A percentile compares a stretch with the other conserved stretches of the same genome.
These are phyloP conservation scores for Steatocranus sp. DNA, from an alignment of 2,797 vertebrate species.

Conservation along the genomic window DNA sequence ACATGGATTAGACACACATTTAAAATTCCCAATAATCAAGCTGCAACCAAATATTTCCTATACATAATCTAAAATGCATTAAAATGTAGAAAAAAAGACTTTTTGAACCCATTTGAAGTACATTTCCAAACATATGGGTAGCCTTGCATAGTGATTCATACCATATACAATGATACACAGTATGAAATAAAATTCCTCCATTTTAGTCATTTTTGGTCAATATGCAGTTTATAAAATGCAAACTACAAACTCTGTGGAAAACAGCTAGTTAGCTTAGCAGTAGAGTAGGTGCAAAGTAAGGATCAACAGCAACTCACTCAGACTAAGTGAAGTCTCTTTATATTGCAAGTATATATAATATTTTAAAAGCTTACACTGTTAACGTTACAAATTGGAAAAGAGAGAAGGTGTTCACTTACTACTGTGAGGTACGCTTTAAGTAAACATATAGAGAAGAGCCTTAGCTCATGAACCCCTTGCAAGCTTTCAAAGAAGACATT, in stretches of 20 bases:
- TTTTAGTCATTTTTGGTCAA: neutral
- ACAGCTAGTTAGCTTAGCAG: neutral
- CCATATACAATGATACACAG: neutral
- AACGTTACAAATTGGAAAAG: neutral
- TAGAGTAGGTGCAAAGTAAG: neutral
- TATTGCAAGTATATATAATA: neutral
- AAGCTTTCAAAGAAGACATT: neutral
- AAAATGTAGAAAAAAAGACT: neutral
- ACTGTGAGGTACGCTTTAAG: neutral
- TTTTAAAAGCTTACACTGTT: neutral
- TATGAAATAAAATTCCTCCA: neutral
- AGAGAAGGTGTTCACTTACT: neutral
- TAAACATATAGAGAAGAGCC: neutral
- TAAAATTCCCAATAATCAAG: neutral
- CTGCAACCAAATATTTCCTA: neutral
- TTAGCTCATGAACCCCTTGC: neutral
- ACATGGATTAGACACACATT: neutral
- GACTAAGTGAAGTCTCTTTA: neutral
- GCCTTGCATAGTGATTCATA: neutral
- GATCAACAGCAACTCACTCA: neutral
- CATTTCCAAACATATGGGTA: neutral
- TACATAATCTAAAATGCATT: neutral
- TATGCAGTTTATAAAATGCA: neutral
- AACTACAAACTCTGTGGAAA: neutral
- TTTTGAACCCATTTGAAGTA: neutral